Conservation (phyloP, 2,113 vertebrate genomes). For the Pycnonotus jocosus region DNA sequence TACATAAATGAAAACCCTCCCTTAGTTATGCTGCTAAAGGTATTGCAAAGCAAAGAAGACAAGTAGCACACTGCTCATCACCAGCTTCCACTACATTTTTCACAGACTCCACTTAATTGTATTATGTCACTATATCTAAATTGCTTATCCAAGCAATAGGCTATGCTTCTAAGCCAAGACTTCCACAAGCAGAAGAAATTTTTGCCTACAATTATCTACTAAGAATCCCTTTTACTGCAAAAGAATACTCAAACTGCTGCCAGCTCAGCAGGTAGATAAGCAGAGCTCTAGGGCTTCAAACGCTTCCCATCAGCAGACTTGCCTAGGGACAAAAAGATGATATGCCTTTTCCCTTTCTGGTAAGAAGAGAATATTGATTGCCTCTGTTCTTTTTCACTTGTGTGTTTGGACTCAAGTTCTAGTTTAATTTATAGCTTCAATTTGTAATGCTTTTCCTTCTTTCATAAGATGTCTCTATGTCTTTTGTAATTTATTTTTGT, state of each 20-base stretch:
- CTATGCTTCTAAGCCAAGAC: neutral
- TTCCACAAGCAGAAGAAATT: neutral
- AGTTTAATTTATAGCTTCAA: neutral
- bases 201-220: neutral
- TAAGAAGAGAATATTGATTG: neutral
- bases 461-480: neutral
- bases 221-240: neutral
- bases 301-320: neutral
- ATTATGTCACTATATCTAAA: neutral
- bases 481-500: neutral
- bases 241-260: neutral
- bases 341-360: neutral
- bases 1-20: neutral
- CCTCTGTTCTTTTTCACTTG: neutral
- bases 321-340: neutral
- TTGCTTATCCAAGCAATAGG: neutral
- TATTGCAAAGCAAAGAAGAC: neutral
- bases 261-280: neutral
- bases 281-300: neutral
- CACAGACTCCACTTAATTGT: neutral
- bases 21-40: neutral
- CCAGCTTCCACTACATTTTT: neutral
- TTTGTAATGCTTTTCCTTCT: neutral
- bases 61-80: neutral
- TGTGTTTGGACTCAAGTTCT: neutral